Base-by-base conservation (phyloP, 2,113 vertebrate species). In the Leptocoma aspasia region DNA sequence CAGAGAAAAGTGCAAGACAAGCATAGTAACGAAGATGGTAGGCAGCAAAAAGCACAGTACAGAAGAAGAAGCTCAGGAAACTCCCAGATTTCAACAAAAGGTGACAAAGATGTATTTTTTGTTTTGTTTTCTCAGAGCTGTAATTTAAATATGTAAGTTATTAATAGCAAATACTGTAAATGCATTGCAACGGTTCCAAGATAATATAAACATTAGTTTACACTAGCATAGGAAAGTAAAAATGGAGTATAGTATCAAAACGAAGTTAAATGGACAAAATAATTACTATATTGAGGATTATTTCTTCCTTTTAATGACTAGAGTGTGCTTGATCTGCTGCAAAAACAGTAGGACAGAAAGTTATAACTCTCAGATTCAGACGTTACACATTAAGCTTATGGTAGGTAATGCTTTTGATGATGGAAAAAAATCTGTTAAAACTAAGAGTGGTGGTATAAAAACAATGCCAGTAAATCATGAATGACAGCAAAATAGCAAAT, bases 81-180 rank as follows among this genome's bases (percentile, higher is more conserved):
- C 82, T 71, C 71, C 61, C 47, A 78, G 84, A 89, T 86, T 89
- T 75, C 90, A 91, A 53, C 94, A 8, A 86, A 96, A 98, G 97
- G 98, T 98, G 94, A 97, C 75, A 77, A 79, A 83, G 20, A 83
- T 79, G 7, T 82, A 45, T 82, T 75, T 82, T 90, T 69, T 39
- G 2, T 89, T 30, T 44, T 96, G 33, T 84, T 93, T 89, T 96
- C 49, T 93, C 69, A 69, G 7, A 70, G 11, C 28, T 91, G 22
- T 56, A 50, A 72, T 81, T 82, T 80, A 90, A 91, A 50, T 69
- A 21, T 1, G 0, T 45, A 64, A 41, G 16, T 68, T 90, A 44
- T 49, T 35, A 87, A 44, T 73, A 70, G 60, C 57, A 89, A 66
- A 49, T 83, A 33, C 8, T 75, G 18, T 26, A 66, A 93, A 83